These are phyloP conservation scores for Drosophila eugracilis DNA, from an alignment of 1,140 invertebrate genomes.

Conservation along the genomic window DNA sequence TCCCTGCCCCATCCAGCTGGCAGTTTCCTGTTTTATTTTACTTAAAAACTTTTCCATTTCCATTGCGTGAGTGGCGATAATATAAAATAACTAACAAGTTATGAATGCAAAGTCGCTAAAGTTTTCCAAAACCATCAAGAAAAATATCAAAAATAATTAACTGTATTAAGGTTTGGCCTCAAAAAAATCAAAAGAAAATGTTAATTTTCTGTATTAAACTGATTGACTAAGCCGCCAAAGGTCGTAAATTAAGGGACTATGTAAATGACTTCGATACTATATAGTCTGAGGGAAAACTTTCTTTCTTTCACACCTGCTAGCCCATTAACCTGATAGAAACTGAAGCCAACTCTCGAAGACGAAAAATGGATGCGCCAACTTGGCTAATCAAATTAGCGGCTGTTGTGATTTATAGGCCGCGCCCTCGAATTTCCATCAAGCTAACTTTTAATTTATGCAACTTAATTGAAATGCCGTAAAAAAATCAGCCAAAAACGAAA, in stretches of 20 bases:
- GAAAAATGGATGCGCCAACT: slow-evolving; percentile 48
- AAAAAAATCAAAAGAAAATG: slow-evolving; percentile 17
- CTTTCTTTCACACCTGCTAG: slow-evolving; percentile 37
- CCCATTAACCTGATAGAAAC: slow-evolving; percentile 44
- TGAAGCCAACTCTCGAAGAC: slow-evolving; percentile 20
- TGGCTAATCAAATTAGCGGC: slow-evolving; percentile 60
- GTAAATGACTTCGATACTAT: slow-evolving; percentile 33
- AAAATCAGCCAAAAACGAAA: slow-evolving; percentile 30
- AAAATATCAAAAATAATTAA: slow-evolving; percentile 17
- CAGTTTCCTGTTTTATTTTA: slow-evolving; percentile 29
- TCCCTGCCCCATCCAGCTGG: too few relatives aligned
- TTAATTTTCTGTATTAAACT: slow-evolving; percentile 16
- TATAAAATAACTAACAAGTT: slow-evolving; percentile 34
- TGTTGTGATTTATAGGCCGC: slow-evolving; percentile 58
- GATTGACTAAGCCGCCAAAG: slow-evolving; percentile 16
- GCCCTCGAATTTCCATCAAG: slow-evolving; percentile 10
- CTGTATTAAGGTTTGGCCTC: slow-evolving; percentile 18
- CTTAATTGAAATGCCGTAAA: slow-evolving; percentile 66
- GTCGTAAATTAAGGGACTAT: slow-evolving; percentile 37
- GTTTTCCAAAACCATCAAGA: slow-evolving; percentile 17
- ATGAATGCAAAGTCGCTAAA: slow-evolving; percentile 7
- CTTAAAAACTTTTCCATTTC: slow-evolving; percentile 62
- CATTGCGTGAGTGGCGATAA: slow-evolving; percentile 56
- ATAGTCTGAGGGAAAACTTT: slow-evolving; percentile 15
- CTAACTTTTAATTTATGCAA: slow-evolving; percentile 64